Evolutionary conservation across 1,140 invertebrate species (phyloP).

Genomic region (Psilanteris sp.): DNA sequence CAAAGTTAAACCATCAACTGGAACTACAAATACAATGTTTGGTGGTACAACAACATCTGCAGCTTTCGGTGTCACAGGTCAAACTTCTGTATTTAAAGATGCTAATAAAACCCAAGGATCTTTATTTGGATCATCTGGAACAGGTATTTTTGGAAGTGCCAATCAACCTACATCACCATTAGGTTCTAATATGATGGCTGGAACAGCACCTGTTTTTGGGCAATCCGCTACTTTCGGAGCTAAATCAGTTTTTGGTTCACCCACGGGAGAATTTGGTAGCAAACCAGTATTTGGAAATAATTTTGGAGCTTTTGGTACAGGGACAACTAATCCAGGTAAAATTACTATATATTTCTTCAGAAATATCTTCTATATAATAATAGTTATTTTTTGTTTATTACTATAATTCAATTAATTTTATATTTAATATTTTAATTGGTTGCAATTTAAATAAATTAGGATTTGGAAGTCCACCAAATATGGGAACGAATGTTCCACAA

Average conservation of each 20-base stretch:
- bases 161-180: conserved; percentile 29
- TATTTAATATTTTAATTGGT: no score
- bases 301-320: conserved; percentile 65
- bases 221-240: conserved; percentile 69
- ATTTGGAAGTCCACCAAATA: conserved; percentile 69
- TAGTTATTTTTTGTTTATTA: not conserved
- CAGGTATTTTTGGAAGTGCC: conserved; percentile 30
- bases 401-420: not conserved
- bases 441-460: conserved; percentile 47
- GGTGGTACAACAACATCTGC: conserved; percentile 16
- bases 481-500: conserved; percentile 64
- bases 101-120: conserved; percentile 22
- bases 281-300: conserved; percentile 53
- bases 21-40: conserved; percentile 42
- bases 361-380: no score
- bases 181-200: conserved; percentile 31
- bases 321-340: conserved; percentile 21
- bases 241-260: conserved; percentile 69
- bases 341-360: no score
- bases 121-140: conserved; percentile 27
- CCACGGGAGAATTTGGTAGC: conserved; percentile 47
- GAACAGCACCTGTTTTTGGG: conserved; percentile 52
- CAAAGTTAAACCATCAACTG: no score
- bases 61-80: conserved; percentile 21
- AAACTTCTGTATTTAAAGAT: conserved; percentile 36